Percentiles rank a stretch among this genome's conserved stretches.
These are phyloP conservation scores for Pseudococcus longispinus DNA, from an alignment of 2,888 invertebrate genomes.

Conservation along the genomic window DNA sequence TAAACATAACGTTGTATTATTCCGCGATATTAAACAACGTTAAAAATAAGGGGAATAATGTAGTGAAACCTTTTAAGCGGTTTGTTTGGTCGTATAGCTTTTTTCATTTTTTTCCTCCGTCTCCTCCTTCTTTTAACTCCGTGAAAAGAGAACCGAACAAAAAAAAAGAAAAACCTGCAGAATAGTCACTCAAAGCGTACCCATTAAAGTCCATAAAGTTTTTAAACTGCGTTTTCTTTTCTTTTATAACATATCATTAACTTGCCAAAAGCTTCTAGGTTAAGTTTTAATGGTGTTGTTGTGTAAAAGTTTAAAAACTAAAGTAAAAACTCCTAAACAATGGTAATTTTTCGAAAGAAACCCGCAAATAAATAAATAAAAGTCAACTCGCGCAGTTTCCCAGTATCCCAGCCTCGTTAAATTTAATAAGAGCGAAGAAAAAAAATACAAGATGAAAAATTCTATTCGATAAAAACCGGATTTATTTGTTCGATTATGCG, in stretches of 20 bases:
- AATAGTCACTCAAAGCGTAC: slow-evolving; percentile 49
- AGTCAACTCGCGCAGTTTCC: slow-evolving; percentile 21
- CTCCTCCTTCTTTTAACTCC: neutral
- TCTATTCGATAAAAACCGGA: slow-evolving; percentile 30
- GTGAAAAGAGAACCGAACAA: neutral
- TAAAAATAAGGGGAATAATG: slow-evolving; percentile 14
- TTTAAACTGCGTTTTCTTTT: slow-evolving; percentile 48
- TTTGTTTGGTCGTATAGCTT: slow-evolving; percentile 26
- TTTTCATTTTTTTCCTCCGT: neutral
- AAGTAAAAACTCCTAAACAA: slow-evolving; percentile 48
- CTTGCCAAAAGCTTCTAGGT: slow-evolving; percentile 45
- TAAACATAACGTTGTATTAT: slow-evolving; percentile 19
- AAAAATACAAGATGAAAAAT: slow-evolving; percentile 17
- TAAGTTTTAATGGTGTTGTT: slow-evolving; percentile 48
- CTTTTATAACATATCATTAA: slow-evolving; percentile 48
- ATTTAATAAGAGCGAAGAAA: slow-evolving; percentile 8
- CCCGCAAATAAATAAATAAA: slow-evolving; percentile 42
- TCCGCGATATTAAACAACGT: slow-evolving; percentile 35
- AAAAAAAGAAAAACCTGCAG: slow-evolving; percentile 5
- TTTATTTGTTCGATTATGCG: slow-evolving; percentile 14
- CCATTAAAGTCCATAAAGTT: slow-evolving; percentile 52
- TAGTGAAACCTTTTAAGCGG: slow-evolving; percentile 35
- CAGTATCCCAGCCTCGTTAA: slow-evolving; percentile 25
- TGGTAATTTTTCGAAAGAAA: slow-evolving; percentile 37
- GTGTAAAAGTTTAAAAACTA: slow-evolving; percentile 49